Conservation (phyloP, 1,140 invertebrate species). For the Drosophila bifasciata region DNA sequence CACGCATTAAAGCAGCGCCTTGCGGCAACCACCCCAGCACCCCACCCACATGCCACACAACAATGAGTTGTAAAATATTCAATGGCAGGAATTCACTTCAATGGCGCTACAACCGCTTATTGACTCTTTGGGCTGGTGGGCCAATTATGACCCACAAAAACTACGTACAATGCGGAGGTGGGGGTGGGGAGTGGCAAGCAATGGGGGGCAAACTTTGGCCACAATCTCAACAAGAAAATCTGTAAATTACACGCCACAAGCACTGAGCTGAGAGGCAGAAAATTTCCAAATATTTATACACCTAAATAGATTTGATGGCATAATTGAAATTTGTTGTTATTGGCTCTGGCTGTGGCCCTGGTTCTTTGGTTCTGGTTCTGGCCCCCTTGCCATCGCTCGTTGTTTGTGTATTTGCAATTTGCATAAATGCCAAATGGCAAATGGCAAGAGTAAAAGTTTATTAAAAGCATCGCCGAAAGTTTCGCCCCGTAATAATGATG, state of each 20-base stretch:
- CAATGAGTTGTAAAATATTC: slow-evolving; percentile 52
- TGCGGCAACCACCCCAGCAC: too few relatives aligned
- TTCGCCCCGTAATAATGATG: slow-evolving; percentile 61
- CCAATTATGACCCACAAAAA: slow-evolving; percentile 65
- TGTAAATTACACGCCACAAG: slow-evolving; percentile 75
- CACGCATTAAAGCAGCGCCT: slow-evolving; percentile 36
- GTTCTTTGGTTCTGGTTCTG: slow-evolving; percentile 4
- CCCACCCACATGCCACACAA: slow-evolving; percentile 8
- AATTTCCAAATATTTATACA: slow-evolving; percentile 79
- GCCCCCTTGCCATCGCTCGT: slow-evolving; percentile 16
- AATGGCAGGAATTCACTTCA: slow-evolving; percentile 50
- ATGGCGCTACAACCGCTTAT: slow-evolving; percentile 36
- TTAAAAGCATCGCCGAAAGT: slow-evolving; percentile 65
- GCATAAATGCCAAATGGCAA: slow-evolving; percentile 68
- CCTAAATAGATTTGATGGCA: slow-evolving; percentile 82
- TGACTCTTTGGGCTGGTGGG: slow-evolving; percentile 61
- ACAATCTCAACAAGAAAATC: slow-evolving; percentile 80
- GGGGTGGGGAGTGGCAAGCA: not conserved
- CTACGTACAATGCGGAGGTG: slow-evolving; percentile 32
- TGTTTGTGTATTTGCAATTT: slow-evolving; percentile 62
- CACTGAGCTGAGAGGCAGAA: slow-evolving; percentile 21
- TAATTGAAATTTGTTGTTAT: slow-evolving; percentile 80
- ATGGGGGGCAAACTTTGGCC: slow-evolving; percentile 54
- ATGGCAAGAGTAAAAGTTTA: slow-evolving; percentile 68
- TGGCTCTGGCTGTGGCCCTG: slow-evolving; percentile 19